A percentile compares a stretch with the other conserved stretches of the same genome.
Conservation (phyloP, 2,888 invertebrate genomes). For the Cryptus viduatorius region DNA sequence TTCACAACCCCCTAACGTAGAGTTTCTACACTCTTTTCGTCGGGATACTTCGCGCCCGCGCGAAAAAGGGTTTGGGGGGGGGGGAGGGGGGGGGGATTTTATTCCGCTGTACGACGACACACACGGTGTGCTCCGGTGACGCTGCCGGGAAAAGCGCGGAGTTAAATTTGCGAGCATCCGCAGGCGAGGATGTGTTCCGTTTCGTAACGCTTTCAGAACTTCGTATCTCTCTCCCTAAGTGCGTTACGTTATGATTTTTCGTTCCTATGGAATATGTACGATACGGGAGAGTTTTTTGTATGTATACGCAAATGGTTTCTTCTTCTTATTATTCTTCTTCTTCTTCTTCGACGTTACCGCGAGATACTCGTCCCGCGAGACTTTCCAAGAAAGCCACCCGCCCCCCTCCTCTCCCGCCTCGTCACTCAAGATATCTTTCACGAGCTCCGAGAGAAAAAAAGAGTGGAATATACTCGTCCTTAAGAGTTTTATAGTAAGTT, state of each 20-base stretch:
- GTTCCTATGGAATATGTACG: slow-evolving; percentile 7
- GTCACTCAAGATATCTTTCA: slow-evolving; percentile 25
- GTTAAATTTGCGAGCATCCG: slow-evolving; percentile 56
- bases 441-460: background rate
- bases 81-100: background rate
- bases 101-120: background rate
- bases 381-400: background rate
- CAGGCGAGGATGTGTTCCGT: slow-evolving; percentile 5
- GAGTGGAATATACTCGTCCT: background rate
- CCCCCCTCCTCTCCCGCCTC: no score
- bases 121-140: background rate
- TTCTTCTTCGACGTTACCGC: slow-evolving; percentile 25
- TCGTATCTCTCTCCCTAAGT: slow-evolving; percentile 41
- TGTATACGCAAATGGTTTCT: slow-evolving; percentile 3
- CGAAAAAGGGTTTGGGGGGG: no score
- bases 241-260: slow-evolving; percentile 61
- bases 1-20: slow-evolving; percentile 4
- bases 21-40: slow-evolving; percentile 21
- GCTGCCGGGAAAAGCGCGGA: slow-evolving; percentile 21
- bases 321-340: background rate
- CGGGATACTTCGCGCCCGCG: background rate
- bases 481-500: slow-evolving; percentile 10
- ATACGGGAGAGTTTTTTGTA: background rate
- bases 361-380: background rate
- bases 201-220: slow-evolving; percentile 12